Evolutionary conservation across 2,113 vertebrate genomes (phyloP).

Genomic region (Fulmarus glacialis): DNA sequence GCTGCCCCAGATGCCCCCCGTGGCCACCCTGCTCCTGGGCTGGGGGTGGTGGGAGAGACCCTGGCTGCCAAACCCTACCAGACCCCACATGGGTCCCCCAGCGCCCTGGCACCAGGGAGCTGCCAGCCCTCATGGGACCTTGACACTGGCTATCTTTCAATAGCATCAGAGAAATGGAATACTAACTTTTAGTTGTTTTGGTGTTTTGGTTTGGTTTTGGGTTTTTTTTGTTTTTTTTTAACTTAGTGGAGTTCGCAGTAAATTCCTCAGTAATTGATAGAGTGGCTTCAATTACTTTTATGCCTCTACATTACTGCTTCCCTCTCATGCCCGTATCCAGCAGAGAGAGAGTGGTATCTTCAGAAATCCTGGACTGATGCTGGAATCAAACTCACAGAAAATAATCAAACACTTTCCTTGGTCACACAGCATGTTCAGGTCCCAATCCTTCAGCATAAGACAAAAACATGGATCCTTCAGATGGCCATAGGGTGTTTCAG

Average conservation of each 20-base stretch:
- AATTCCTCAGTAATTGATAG: neutral
- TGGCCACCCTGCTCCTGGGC: no score
- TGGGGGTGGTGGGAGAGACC: neutral
- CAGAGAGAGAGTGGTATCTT: neutral
- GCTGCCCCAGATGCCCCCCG: neutral
- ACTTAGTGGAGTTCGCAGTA: neutral
- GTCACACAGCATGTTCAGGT: neutral
- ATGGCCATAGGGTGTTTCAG: neutral
- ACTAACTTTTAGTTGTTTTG: neutral
- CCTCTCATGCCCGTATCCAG: neutral
- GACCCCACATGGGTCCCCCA: rapidly evolving
- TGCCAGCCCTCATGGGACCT: neutral
- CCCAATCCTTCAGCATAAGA: rapidly evolving
- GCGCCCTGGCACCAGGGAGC: rapidly evolving
- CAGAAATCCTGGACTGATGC: neutral
- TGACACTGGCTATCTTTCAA: neutral
- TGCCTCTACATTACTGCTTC: neutral
- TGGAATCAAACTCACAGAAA: neutral
- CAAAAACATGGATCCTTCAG: neutral
- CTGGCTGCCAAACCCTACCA: neutral
- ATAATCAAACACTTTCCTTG: neutral
- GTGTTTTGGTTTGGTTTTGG: neutral
- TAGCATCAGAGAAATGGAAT: neutral
- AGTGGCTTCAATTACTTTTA: neutral
- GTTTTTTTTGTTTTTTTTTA: neutral